phyloP scores from a whole-genome alignment of 2,113 vertebrate genomes.

The Melanostigma gelatinosum region DNA sequence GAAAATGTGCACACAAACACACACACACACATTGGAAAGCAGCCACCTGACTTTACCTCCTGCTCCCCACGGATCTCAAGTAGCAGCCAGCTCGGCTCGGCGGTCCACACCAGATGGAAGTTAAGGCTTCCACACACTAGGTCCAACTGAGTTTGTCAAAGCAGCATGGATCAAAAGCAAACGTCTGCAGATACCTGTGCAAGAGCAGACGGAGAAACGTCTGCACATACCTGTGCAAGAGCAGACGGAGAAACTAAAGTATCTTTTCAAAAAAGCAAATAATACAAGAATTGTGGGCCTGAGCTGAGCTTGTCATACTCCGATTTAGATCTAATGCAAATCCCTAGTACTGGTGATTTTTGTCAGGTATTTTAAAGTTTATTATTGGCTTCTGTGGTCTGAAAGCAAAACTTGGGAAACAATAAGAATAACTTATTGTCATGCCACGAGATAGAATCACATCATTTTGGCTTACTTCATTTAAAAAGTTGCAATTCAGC shows the following conservation, averaged over 20 bases:
- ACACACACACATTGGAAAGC: slow-evolving; percentile 22
- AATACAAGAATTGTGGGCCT: background rate
- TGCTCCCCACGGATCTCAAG: slow-evolving; percentile 36
- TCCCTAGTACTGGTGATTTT: background rate
- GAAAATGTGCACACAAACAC: background rate
- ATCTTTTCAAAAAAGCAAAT: background rate
- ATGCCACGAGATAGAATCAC: background rate
- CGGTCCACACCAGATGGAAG: slow-evolving; percentile 54
- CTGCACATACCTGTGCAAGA: background rate
- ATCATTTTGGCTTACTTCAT: background rate
- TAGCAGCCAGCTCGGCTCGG: slow-evolving; percentile 44
- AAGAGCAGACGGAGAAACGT: slow-evolving; percentile 8
- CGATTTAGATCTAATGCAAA: background rate
- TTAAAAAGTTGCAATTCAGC: slow-evolving; percentile 11
- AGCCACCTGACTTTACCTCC: slow-evolving; percentile 42
- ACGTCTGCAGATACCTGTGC: background rate
- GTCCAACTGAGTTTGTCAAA: slow-evolving; percentile 47
- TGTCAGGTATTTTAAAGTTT: background rate
- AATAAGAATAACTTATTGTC: background rate
- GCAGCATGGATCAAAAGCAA: slow-evolving; percentile 34
- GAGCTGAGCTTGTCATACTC: background rate
- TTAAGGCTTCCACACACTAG: slow-evolving; percentile 34
- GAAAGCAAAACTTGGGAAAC: background rate
- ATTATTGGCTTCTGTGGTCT: background rate
- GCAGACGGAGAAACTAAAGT: slow-evolving; percentile 2